Percentiles rank a stretch among this genome's conserved stretches.
These are phyloP conservation scores for Crotalus helleri DNA, from an alignment of 2,113 vertebrate species.

Conservation along the genomic window DNA sequence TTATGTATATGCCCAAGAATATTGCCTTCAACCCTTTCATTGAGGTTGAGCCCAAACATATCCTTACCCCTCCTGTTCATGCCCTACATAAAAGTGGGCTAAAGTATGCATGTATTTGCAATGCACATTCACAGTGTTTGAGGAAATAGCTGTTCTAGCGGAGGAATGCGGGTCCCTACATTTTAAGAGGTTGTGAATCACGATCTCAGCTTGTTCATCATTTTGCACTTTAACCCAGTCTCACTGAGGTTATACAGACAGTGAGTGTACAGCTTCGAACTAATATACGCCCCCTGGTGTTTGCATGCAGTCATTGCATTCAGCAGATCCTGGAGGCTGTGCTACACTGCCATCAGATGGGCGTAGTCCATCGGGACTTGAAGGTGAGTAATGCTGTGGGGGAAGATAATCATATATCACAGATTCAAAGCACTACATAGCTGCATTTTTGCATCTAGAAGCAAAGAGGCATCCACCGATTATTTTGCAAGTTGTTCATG, in stretches of 20 bases:
- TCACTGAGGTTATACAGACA: slow-evolving; percentile 72
- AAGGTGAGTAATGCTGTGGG: slow-evolving; percentile 84
- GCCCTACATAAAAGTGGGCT: neutral
- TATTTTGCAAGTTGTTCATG: neutral
- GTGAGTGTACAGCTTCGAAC: slow-evolving; percentile 81
- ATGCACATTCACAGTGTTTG: slow-evolving; percentile 8
- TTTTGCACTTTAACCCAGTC: slow-evolving; percentile 59
- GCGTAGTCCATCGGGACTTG: slow-evolving; percentile 94
- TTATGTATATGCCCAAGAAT: slow-evolving; percentile 1
- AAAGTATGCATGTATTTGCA: neutral
- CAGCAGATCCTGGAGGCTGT: slow-evolving; percentile 98
- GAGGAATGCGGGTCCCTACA: slow-evolving; percentile 33
- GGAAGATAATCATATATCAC: slow-evolving; percentile 43
- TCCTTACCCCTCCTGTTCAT: neutral
- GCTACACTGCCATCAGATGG: slow-evolving; percentile 98
- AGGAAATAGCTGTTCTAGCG: slow-evolving; percentile 45
- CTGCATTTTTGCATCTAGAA: slow-evolving; percentile 45
- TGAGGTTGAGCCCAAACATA: neutral
- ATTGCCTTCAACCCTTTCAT: neutral
- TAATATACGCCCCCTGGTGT: slow-evolving; percentile 91
- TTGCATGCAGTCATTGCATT: slow-evolving; percentile 99
- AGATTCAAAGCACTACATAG: slow-evolving; percentile 48
- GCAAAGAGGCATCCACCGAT: neutral
- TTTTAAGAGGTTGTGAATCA: slow-evolving; percentile 26
- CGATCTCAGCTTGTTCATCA: slow-evolving; percentile 46